Conservation (phyloP, 1,140 invertebrate species). For the Sipha flava region DNA sequence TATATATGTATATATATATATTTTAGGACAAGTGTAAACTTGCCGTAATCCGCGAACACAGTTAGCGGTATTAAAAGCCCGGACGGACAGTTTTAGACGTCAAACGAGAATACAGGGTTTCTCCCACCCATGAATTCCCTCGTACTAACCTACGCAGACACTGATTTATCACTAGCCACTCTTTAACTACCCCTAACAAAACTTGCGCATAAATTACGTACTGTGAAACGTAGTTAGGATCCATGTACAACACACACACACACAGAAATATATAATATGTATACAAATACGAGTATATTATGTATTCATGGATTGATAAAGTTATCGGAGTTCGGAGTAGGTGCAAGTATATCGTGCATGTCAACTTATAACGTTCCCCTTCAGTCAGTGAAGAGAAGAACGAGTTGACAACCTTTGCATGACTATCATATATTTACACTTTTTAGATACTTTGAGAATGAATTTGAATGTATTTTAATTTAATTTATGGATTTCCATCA, state of each 20-base stretch:
- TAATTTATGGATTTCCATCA: no score
- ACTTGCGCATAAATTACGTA: slow-evolving; percentile 18
- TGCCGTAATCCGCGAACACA: slow-evolving; percentile 2
- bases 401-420: no score
- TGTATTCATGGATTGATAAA: background rate
- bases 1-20: background rate
- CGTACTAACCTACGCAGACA: background rate
- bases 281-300: no score
- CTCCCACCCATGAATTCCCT: background rate
- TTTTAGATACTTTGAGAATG: no score
- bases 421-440: no score
- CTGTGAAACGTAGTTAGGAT: background rate
- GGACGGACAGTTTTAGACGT: slow-evolving; percentile 17
- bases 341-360: no score
- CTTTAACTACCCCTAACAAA: slow-evolving; percentile 11
- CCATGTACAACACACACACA: background rate
- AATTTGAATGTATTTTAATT: no score
- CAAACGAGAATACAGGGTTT: background rate
- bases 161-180: slow-evolving; percentile 17
- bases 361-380: no score
- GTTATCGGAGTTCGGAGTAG: no score
- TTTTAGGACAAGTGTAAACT: slow-evolving; percentile 16
- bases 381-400: no score
- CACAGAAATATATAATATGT: no score
- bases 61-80: slow-evolving; percentile 26